Evolutionary conservation across 1,140 invertebrate species (phyloP).

Genomic region (Nasonia longicornis): DNA sequence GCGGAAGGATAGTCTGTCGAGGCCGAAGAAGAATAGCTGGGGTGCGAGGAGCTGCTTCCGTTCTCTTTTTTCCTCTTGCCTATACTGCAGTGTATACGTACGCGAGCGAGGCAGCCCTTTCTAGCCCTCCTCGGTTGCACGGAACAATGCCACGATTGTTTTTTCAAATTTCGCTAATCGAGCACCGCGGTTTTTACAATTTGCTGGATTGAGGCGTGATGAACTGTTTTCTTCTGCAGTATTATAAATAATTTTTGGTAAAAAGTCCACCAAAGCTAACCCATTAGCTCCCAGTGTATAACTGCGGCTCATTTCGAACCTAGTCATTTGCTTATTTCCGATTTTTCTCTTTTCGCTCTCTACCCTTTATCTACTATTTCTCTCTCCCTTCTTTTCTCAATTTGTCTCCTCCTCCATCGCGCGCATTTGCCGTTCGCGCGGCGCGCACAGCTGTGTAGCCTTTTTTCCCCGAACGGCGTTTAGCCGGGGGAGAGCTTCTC

Average conservation of each 20-base stretch:
- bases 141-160: not conserved
- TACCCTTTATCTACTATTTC: not conserved
- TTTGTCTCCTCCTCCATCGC: constrained; percentile 13
- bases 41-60: not conserved
- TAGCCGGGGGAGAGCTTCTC: constrained; percentile 46
- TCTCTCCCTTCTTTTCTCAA: not conserved
- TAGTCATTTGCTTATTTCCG: not conserved
- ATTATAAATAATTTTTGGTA: no score
- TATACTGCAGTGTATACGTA: not conserved
- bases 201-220: not conserved
- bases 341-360: not conserved
- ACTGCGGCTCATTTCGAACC: not conserved
- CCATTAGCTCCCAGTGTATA: no score
- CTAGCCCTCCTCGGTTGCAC: not conserved
- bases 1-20: constrained; percentile 32
- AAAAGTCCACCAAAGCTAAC: no score
- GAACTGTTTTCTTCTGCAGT: not conserved
- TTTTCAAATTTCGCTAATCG: not conserved
- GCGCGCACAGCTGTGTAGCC: constrained; percentile 1
- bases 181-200: not conserved
- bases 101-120: not conserved
- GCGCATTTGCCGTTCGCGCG: not conserved
- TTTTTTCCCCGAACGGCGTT: constrained; percentile 22
- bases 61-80: not conserved
- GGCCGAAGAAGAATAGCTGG: constrained; percentile 31